Evolutionary conservation across 2,888 invertebrate genomes (phyloP).

Genomic region (Mimumesa dahlbomi): DNA sequence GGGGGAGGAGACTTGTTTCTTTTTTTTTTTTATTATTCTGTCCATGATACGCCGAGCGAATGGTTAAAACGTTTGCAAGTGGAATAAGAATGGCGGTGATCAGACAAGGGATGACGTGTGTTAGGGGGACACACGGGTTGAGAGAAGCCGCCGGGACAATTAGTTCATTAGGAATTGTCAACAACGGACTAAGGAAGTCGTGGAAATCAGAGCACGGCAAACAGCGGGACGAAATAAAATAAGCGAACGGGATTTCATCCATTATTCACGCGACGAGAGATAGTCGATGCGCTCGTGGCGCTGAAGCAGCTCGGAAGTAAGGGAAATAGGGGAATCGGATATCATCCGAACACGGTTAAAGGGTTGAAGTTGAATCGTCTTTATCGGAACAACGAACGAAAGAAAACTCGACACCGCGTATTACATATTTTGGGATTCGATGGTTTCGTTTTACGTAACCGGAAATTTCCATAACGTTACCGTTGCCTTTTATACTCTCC

Average conservation of each 20-base stretch:
- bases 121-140: not conserved
- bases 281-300: not conserved
- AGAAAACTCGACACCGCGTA: not conserved
- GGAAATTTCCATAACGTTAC: too few species aligned
- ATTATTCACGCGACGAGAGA: slow-evolving; percentile 12
- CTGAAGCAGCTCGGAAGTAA: slow-evolving; percentile 13
- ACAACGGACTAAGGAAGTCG: not conserved
- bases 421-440: not conserved
- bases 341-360: slow-evolving; percentile 11
- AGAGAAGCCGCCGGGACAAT: slow-evolving; percentile 22
- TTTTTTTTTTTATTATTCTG: too few species aligned
- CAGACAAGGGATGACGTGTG: slow-evolving; percentile 5
- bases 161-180: slow-evolving; percentile 32
- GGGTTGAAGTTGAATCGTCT: not conserved
- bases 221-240: slow-evolving; percentile 3
- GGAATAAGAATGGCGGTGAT: slow-evolving; percentile 29
- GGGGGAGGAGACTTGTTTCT: too few species aligned
- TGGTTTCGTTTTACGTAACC: not conserved
- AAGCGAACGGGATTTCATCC: not conserved
- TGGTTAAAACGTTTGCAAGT: slow-evolving; percentile 6
- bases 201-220: slow-evolving; percentile 7
- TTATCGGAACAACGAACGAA: not conserved
- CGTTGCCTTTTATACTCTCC: too few species aligned
- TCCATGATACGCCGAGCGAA: not conserved
- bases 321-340: slow-evolving; percentile 18